A percentile compares a stretch with the other conserved stretches of the same genome.
Evolutionary conservation across 1,140 invertebrate genomes (phyloP).

Genomic region (Goniozus legneri): DNA sequence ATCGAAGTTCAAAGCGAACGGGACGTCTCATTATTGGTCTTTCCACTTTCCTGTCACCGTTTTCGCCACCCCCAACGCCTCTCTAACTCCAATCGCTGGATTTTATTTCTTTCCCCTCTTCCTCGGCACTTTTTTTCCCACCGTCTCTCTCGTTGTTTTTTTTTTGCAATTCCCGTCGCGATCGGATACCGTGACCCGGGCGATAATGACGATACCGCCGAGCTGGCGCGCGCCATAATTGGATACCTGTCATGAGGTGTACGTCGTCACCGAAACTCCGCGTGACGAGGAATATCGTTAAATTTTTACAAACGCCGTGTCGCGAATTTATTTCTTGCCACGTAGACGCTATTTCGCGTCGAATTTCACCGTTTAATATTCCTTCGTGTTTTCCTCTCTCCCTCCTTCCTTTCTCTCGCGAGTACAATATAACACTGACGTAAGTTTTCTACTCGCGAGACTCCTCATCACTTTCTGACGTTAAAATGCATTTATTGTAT

Average conservation of each 20-base stretch:
- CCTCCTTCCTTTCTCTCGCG: too few species aligned
- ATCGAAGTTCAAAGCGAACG: slow-evolving; percentile 25
- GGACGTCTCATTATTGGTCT: not conserved
- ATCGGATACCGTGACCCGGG: slow-evolving; percentile 21
- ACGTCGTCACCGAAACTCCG: too few species aligned
- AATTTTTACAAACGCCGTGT: slow-evolving; percentile 14
- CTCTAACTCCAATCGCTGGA: too few species aligned
- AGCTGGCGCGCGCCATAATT: too few species aligned
- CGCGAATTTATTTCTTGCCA: not conserved
- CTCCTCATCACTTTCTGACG: too few species aligned
- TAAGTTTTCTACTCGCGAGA: too few species aligned
- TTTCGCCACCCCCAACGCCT: not conserved
- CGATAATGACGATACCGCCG: slow-evolving; percentile 18
- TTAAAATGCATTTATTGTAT: too few species aligned
- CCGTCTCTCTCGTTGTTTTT: slow-evolving; percentile 1
- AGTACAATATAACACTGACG: too few species aligned
- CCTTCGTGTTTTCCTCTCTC: not conserved
- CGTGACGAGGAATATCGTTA: slow-evolving; percentile 6
- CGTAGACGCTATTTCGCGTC: not conserved
- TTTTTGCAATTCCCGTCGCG: not conserved
- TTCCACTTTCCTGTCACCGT: not conserved
- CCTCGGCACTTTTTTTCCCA: not conserved
- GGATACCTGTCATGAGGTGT: slow-evolving; percentile 15
- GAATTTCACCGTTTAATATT: not conserved
- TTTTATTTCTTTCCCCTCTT: too few species aligned